These are phyloP conservation scores for Varanus komodoensis DNA, from an alignment of 2,113 vertebrate species.

Conservation along the genomic window DNA sequence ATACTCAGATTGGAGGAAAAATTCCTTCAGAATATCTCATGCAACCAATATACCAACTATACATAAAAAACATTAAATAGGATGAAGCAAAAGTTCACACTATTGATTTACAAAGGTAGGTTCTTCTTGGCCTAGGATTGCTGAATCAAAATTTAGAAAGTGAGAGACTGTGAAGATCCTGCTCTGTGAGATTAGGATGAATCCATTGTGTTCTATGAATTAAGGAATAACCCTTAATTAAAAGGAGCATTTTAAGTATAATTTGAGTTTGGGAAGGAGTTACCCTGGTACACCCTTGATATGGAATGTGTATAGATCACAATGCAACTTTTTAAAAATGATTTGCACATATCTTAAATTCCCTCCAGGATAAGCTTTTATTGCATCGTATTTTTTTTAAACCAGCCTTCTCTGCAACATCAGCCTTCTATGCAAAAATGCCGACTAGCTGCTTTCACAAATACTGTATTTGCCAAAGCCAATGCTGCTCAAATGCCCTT, in stretches of 20 bases:
- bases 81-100: not conserved
- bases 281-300: not conserved
- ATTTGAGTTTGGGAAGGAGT: not conserved
- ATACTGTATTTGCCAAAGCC: conserved; percentile 24
- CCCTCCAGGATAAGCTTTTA: not conserved
- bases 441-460: conserved; percentile 25
- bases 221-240: not conserved
- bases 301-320: conserved; percentile 11
- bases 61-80: not conserved
- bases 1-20: conserved; percentile 20
- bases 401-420: not conserved
- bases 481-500: conserved; percentile 26
- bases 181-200: not conserved
- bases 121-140: not conserved
- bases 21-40: not conserved
- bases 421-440: not conserved
- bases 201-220: not conserved
- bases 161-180: not conserved
- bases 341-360: not conserved
- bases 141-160: not conserved
- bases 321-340: not conserved
- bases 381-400: not conserved
- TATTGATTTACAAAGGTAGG: conserved; percentile 14
- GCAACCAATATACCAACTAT: not conserved
- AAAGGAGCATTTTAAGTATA: not conserved